A percentile compares a stretch with the other conserved stretches of the same genome.
Conservation (phyloP, 2,113 vertebrate species). For the Fulmarus glacialis region DNA sequence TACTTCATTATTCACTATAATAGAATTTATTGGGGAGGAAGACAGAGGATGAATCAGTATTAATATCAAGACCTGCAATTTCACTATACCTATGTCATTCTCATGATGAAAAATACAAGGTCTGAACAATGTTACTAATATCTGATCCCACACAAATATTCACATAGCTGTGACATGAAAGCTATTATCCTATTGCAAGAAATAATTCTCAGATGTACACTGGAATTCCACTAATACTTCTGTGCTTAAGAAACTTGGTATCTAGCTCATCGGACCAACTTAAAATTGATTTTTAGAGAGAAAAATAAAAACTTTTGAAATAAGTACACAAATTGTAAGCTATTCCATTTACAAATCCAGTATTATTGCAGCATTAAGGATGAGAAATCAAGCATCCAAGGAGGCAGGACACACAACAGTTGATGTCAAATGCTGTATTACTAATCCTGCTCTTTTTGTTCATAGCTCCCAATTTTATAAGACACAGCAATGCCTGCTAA, state of each 20-base stretch:
- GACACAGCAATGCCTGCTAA: not conserved
- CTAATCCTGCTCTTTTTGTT: not conserved
- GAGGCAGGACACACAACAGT: not conserved
- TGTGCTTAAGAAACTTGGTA: constrained; percentile 29
- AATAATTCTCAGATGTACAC: not conserved
- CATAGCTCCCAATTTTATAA: not conserved
- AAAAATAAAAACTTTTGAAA: not conserved
- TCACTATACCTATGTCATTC: not conserved
- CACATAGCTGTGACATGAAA: not conserved
- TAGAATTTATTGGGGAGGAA: not conserved
- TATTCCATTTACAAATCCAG: not conserved
- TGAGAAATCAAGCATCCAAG: constrained; percentile 67
- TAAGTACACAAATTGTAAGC: not conserved
- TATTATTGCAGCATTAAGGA: not conserved
- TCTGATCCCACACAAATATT: not conserved
- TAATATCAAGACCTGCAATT: constrained; percentile 13
- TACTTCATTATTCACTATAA: constrained; percentile 9
- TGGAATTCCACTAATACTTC: not conserved
- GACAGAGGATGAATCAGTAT: constrained; percentile 7
- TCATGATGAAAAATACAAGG: not conserved
- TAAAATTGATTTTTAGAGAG: not conserved
- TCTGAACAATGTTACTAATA: not conserved
- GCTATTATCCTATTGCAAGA: not conserved
- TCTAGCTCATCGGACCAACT: not conserved
- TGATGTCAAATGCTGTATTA: not conserved